A percentile compares a stretch with the other conserved stretches of the same genome.
phyloP scores from a whole-genome alignment of 2,113 vertebrate genomes.

The Odocoileus hemionus region DNA sequence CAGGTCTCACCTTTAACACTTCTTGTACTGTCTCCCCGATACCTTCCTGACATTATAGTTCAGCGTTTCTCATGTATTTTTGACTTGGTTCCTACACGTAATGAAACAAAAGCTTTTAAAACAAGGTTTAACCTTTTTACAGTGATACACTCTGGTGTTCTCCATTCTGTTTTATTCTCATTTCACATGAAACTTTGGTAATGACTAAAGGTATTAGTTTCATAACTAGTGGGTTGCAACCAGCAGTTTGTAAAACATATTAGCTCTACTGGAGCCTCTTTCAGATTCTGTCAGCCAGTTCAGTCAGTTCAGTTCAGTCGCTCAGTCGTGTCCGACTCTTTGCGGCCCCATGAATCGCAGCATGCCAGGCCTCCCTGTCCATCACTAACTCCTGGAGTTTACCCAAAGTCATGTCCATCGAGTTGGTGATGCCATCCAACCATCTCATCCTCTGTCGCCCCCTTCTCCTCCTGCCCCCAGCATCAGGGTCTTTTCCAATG shows the following conservation, averaged over 20 bases:
- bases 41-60: not conserved
- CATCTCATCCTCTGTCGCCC: not conserved
- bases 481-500: not conserved
- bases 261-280: not conserved
- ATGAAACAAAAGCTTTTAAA: not conserved
- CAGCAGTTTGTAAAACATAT: not conserved
- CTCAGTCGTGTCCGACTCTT: not conserved
- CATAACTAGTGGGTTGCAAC: not conserved
- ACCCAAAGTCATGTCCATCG: not conserved
- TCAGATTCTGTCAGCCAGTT: not conserved
- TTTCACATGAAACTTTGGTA: not conserved
- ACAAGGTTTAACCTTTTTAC: not conserved
- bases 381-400: not conserved
- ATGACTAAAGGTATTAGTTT: not conserved
- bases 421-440: not conserved
- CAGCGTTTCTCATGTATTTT: not conserved
- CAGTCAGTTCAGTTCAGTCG: not conserved
- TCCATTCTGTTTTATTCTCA: not conserved
- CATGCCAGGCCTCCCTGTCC: not conserved
- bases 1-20: not conserved
- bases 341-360: fast-evolving
- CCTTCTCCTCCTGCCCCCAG: not conserved
- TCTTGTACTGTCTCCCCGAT: not conserved
- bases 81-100: not conserved
- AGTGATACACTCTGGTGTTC: not conserved